A percentile compares a stretch with the other conserved stretches of the same genome.
Conservation (phyloP, 1,140 invertebrate species). For the Lithobius niger region DNA sequence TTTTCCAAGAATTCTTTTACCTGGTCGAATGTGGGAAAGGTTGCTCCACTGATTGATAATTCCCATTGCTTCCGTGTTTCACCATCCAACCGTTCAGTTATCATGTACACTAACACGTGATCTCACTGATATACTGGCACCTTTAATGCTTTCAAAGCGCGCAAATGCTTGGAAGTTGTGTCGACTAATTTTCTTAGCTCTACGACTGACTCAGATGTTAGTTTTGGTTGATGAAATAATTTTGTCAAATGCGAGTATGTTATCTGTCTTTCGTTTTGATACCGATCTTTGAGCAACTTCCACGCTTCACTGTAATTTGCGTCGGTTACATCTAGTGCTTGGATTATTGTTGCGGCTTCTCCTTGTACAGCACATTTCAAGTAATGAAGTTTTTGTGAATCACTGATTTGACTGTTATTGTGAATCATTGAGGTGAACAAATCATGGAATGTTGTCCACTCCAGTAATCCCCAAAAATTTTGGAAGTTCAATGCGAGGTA, state of each 20-base stretch:
- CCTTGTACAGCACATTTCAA: slow-evolving; percentile 3
- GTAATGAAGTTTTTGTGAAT: slow-evolving; percentile 11
- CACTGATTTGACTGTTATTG: neutral
- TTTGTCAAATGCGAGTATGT: neutral
- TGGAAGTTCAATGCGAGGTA: slow-evolving; percentile 9
- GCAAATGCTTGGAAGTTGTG: slow-evolving; percentile 2
- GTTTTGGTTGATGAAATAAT: neutral
- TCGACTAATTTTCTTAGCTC: slow-evolving; percentile 4
- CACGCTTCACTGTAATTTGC: slow-evolving; percentile 6
- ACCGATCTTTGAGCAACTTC: neutral
- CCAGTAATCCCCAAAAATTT: slow-evolving; percentile 6
- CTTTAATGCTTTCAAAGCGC: slow-evolving; percentile 7
- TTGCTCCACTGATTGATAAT: neutral
- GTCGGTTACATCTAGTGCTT: neutral
- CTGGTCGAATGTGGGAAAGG: neutral
- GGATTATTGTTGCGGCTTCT: slow-evolving; percentile 6
- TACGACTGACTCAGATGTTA: neutral
- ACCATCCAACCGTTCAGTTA: slow-evolving; percentile 8
- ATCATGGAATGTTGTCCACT: slow-evolving; percentile 14
- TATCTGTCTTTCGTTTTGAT: slow-evolving; percentile 13
- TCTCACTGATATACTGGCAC: neutral
- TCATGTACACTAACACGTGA: slow-evolving; percentile 7
- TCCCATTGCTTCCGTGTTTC: slow-evolving; percentile 6
- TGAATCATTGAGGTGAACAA: slow-evolving; percentile 9
- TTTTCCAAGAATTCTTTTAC: neutral